Evolutionary conservation across 1,140 invertebrate species (phyloP).

Genomic region (Danaus plexippus): DNA sequence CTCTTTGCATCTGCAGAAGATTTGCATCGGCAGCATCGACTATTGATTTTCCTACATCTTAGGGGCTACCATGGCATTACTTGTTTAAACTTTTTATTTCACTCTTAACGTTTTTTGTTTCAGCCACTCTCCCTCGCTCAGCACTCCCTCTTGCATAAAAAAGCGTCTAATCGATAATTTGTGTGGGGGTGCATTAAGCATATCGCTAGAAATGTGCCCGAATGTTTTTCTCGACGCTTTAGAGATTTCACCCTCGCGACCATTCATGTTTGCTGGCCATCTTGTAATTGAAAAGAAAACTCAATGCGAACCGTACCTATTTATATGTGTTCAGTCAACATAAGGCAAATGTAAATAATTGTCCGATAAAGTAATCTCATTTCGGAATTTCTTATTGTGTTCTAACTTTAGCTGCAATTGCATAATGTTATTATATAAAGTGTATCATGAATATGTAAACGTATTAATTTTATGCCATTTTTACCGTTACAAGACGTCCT

Average conservation of each 20-base stretch:
- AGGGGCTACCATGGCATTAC: slow-evolving; percentile 59
- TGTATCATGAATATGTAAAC: too few relatives aligned
- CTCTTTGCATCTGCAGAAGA: slow-evolving; percentile 43
- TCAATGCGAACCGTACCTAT: slow-evolving; percentile 16
- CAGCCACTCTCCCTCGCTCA: slow-evolving; percentile 63
- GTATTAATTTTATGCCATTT: too few relatives aligned
- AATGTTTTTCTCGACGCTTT: slow-evolving; percentile 67
- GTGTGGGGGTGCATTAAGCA: slow-evolving; percentile 71
- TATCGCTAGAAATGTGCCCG: slow-evolving; percentile 58
- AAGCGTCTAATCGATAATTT: slow-evolving; percentile 72
- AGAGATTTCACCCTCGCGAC: slow-evolving; percentile 62
- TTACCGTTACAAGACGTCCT: too few relatives aligned
- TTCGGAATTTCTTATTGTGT: slow-evolving; percentile 4
- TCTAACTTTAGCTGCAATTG: too few relatives aligned
- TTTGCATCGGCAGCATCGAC: slow-evolving; percentile 64
- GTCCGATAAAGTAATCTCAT: slow-evolving; percentile 2
- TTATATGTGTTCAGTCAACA: too few relatives aligned
- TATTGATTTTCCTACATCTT: slow-evolving; percentile 69
- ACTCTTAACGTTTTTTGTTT: slow-evolving; percentile 71
- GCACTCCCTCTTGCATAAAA: slow-evolving; percentile 70
- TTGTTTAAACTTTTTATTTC: slow-evolving; percentile 72
- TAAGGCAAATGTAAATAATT: background rate
- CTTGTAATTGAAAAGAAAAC: slow-evolving; percentile 47
- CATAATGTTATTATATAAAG: too few relatives aligned
- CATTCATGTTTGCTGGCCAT: slow-evolving; percentile 57